Percentiles rank a stretch among this genome's conserved stretches.
phyloP scores from a whole-genome alignment of 2,113 vertebrate genomes.

The Gallinago undulata region DNA sequence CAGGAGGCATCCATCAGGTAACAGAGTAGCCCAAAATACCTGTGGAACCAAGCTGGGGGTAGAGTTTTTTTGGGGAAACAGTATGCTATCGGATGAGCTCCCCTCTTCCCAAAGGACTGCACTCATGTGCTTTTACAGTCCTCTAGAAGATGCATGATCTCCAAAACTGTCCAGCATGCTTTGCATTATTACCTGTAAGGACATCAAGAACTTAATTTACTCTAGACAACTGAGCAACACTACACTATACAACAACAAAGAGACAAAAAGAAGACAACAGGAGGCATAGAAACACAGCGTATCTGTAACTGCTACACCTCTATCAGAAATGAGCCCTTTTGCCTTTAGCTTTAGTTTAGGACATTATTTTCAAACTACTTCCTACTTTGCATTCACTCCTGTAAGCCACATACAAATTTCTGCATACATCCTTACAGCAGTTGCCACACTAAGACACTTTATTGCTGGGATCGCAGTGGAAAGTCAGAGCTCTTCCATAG shows the following conservation, averaged over 20 bases:
- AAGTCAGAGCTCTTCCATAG: background rate
- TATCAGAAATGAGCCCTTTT: background rate
- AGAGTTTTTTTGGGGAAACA: fast-evolving
- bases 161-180: background rate
- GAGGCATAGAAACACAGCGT: background rate
- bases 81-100: fast-evolving
- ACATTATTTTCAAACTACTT: background rate
- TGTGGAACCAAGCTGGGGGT: background rate
- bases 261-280: background rate
- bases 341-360: background rate
- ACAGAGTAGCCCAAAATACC: background rate
- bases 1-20: background rate
- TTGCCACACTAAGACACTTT: background rate
- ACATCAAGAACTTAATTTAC: background rate
- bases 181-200: background rate
- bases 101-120: background rate
- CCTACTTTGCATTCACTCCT: background rate
- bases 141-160: background rate
- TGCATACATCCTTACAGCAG: background rate
- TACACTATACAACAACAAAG: background rate
- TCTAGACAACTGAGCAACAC: background rate
- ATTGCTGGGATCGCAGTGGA: background rate
- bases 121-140: fast-evolving
- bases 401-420: background rate
- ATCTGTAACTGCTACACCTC: background rate